Evolutionary conservation across 2,113 vertebrate species (phyloP).

Genomic region (Callocephalon fimbriatum): DNA sequence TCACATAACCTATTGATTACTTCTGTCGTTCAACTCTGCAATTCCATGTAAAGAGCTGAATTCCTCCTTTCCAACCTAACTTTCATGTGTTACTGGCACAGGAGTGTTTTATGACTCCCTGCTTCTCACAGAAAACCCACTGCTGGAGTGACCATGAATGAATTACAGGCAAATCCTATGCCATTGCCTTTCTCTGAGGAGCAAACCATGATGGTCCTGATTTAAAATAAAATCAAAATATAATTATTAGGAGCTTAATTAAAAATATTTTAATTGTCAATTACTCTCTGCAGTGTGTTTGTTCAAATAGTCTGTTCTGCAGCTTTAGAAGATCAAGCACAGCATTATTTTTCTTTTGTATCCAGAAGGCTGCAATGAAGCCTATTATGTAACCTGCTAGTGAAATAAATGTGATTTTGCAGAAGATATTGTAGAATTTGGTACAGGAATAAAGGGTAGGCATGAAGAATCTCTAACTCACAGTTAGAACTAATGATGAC

Average conservation of each 20-base stretch:
- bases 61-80: not conserved
- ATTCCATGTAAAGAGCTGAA: not conserved
- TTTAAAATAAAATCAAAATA: conserved; percentile 3
- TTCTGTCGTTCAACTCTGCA: not conserved
- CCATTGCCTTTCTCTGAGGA: not conserved
- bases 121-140: not conserved
- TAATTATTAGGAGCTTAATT: not conserved
- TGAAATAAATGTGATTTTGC: not conserved
- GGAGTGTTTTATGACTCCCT: not conserved
- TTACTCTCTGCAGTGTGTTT: not conserved
- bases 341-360: not conserved
- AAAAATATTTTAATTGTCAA: not conserved
- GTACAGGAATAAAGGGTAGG: not conserved
- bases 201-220: not conserved
- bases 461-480: conserved; percentile 4
- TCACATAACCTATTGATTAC: not conserved
- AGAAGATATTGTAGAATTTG: not conserved
- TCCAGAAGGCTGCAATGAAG: not conserved
- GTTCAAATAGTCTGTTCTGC: not conserved
- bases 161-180: not conserved
- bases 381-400: not conserved
- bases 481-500: conserved; percentile 68
- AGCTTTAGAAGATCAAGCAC: not conserved
- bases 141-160: not conserved
- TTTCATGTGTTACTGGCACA: not conserved